Base-by-base conservation (phyloP, 2,888 invertebrate species). In the Drosophila stalkeri region DNA sequence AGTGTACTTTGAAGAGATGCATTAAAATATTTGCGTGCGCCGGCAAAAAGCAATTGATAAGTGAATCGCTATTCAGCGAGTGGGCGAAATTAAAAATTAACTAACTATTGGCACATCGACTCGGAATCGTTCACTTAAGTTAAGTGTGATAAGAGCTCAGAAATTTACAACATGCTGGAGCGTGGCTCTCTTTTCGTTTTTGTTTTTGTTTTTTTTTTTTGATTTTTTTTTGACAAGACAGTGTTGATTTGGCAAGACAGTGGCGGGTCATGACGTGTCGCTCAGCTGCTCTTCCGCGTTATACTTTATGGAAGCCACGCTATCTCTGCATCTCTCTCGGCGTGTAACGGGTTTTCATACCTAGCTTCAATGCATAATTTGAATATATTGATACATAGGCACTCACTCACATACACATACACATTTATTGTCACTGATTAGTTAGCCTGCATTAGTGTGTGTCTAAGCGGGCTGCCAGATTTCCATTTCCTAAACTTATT, bases 281-380 rank as follows among this genome's bases (percentile, higher is more conserved):
- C 64, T 75, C 67, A 55, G 64, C 60, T 60, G 51, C 68, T 80
- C 68, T 56, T 60, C 41, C 41, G 59, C 71, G 57, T 59, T 70
- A 67, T 76, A 60, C 74, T 55, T 52, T 47, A 31, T 60, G 18
- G 9, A 27, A 47, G 35, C 35, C 52, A 39, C 46, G 33, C 57
- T 59, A 59, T 60, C 39, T 39, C 31, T 20, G 20, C 20, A 31
- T 54, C 75, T 75, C 71, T 67, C 52, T 47, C 39, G n/a, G n/a
- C 35, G 54, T 75, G 68, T 89, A 86, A 86, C 85, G 89, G 89
- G 85, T 86, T 86, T 86, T 75, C 47, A 64, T 74, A 41, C 41
- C 56, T 65, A 61, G 60, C 59, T 62, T 39, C 2, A 18, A 49
- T 44, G 59, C 56, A 76, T 80, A 64, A 77, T 76, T 78, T 78